These are phyloP conservation scores for Agapornis canus DNA, from an alignment of 2,797 vertebrate species.

Conservation along the genomic window DNA sequence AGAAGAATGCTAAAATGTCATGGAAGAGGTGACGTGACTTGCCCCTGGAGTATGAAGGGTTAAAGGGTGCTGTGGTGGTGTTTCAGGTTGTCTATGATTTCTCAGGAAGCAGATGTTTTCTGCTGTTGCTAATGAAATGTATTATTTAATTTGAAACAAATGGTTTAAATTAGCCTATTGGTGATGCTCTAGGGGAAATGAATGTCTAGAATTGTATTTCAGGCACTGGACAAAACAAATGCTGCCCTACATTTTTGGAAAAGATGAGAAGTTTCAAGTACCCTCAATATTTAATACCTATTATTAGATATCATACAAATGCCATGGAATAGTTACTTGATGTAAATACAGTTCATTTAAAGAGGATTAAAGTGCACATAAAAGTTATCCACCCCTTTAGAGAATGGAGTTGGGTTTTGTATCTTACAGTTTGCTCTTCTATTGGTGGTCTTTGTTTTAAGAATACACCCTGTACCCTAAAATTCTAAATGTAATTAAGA, in stretches of 20 bases:
- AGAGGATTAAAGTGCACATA: neutral
- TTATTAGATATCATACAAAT: neutral
- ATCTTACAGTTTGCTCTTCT: neutral
- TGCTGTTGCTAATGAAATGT: neutral
- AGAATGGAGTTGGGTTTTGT: neutral
- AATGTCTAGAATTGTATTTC: neutral
- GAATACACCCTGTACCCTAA: neutral
- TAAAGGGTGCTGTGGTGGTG: neutral
- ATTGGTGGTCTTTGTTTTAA: neutral
- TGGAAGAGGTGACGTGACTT: fast-evolving
- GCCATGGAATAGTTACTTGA: neutral
- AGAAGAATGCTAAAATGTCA: neutral
- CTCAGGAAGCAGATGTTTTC: neutral
- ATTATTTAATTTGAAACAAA: neutral
- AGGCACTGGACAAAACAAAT: neutral
- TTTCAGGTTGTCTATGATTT: neutral
- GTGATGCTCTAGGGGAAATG: neutral
- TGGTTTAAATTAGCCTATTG: neutral
- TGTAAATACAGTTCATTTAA: neutral
- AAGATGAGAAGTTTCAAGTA: neutral
- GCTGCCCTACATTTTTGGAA: neutral
- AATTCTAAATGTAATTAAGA: neutral
- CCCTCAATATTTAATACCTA: neutral
- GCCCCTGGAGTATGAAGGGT: neutral
- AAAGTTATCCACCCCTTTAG: neutral